Evolutionary conservation across 2,888 invertebrate species (phyloP).

Genomic region (Drosophila bunnanda): DNA sequence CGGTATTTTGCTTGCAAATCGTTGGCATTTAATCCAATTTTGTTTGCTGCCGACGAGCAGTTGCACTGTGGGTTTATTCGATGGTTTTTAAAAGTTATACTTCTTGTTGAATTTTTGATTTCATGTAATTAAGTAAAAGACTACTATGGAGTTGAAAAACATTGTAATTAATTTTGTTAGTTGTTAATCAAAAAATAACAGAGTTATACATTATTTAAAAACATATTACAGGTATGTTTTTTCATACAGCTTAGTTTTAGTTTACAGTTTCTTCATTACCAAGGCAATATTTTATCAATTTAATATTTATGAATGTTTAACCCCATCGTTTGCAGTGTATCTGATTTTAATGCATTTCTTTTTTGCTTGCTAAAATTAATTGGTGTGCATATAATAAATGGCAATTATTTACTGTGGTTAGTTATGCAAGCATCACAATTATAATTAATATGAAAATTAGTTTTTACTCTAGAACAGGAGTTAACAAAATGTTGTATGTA

Average conservation of each 20-base stretch:
- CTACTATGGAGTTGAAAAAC: not conserved
- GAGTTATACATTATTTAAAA: not conserved
- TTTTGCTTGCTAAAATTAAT: not conserved
- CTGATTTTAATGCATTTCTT: not conserved
- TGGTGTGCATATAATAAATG: not conserved
- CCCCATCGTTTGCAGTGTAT: not conserved
- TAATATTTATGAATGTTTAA: not conserved
- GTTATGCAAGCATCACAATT: not conserved
- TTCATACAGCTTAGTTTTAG: not conserved
- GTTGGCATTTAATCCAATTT: slow-evolving; percentile 49
- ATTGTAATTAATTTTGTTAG: not conserved
- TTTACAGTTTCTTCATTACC: not conserved
- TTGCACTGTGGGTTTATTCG: slow-evolving; percentile 15
- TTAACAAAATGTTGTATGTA: too few relatives aligned
- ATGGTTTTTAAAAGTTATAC: not conserved
- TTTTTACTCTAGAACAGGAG: not conserved
- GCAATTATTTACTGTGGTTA: too few relatives aligned
- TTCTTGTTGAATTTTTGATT: not conserved
- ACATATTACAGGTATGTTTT: not conserved
- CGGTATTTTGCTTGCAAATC: slow-evolving; percentile 33
- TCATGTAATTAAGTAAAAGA: not conserved
- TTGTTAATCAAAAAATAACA: not conserved
- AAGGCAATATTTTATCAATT: not conserved
- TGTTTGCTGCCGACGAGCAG: not conserved
- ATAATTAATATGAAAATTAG: not conserved